These are phyloP conservation scores for Ochropleura leucogaster DNA, from an alignment of 2,888 invertebrate genomes.

Conservation along the genomic window DNA sequence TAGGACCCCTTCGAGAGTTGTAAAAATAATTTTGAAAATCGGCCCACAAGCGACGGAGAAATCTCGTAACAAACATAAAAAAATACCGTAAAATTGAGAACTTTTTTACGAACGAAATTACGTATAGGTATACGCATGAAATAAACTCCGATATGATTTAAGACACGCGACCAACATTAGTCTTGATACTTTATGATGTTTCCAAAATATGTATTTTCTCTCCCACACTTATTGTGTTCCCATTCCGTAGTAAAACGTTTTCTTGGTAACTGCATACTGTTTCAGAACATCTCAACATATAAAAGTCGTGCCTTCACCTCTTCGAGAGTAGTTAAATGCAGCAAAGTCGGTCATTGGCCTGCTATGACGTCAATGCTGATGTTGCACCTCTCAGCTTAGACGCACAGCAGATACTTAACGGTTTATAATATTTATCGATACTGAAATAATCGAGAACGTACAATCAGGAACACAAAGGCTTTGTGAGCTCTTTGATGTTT, in stretches of 20 bases:
- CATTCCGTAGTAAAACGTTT: conserved; percentile 25
- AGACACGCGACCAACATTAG: not conserved
- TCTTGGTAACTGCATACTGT: conserved; percentile 31
- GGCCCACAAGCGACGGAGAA: too few species aligned
- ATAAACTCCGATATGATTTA: conserved; percentile 4
- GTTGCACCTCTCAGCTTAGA: conserved; percentile 68
- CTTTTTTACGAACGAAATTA: too few species aligned
- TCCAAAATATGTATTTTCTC: conserved; percentile 32
- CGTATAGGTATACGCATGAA: not conserved
- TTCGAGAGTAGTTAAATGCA: conserved; percentile 65
- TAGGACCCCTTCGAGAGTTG: too few species aligned
- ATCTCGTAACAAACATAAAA: too few species aligned
- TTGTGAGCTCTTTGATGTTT: conserved; percentile 29
- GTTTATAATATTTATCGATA: conserved; percentile 59
- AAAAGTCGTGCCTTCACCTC: conserved; percentile 59
- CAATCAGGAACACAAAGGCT: conserved; percentile 49
- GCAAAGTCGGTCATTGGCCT: conserved; percentile 73
- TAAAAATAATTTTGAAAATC: too few species aligned
- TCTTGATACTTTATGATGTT: conserved; percentile 7
- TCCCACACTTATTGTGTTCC: conserved; percentile 1
- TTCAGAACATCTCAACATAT: conserved; percentile 52
- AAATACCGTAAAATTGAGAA: too few species aligned
- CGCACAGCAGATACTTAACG: conserved; percentile 60
- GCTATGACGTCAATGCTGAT: conserved; percentile 77
- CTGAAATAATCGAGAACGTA: conserved; percentile 58